These are phyloP conservation scores for Drosophila lini DNA, from an alignment of 1,140 invertebrate species.

Conservation along the genomic window DNA sequence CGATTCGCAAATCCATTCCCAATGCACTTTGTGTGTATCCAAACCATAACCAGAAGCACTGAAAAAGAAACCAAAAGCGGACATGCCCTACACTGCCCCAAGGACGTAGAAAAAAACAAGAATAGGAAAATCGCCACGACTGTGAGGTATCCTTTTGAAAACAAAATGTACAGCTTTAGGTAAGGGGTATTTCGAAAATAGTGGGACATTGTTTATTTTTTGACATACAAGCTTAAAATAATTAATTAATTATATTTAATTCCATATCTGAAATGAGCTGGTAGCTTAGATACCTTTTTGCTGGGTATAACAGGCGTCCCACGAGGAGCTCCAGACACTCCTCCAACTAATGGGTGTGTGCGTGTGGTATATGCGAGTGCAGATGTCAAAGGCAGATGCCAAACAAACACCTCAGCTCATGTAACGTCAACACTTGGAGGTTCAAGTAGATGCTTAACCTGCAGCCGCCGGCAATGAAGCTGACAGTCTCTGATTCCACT, in stretches of 20 bases:
- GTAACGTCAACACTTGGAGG: conserved; percentile 76
- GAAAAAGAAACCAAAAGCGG: conserved; percentile 29
- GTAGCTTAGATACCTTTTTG: background rate
- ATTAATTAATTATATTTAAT: too few relatives aligned
- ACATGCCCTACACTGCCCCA: conserved; percentile 28
- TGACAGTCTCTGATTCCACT: conserved; percentile 28
- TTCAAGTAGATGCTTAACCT: conserved; percentile 79
- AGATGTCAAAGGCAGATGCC: conserved; percentile 77
- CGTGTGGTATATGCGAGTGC: conserved; percentile 39
- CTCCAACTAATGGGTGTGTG: conserved; percentile 42
- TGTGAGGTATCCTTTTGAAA: background rate
- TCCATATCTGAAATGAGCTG: background rate
- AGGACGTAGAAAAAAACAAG: conserved; percentile 24
- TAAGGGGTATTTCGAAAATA: background rate
- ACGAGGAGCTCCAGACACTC: conserved; percentile 39
- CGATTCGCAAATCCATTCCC: conserved; percentile 19
- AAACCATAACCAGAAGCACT: conserved; percentile 51
- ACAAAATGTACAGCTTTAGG: rapidly evolving
- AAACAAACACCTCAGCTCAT: conserved; percentile 74
- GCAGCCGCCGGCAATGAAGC: conserved; percentile 71
- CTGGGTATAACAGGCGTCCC: background rate
- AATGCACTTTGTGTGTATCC: conserved; percentile 38
- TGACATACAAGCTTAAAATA: background rate
- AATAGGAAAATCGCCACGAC: background rate
- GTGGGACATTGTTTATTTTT: too few relatives aligned